Evolutionary conservation across 2,113 vertebrate species (phyloP).

Genomic region (Rhinolophus sinicus): DNA sequence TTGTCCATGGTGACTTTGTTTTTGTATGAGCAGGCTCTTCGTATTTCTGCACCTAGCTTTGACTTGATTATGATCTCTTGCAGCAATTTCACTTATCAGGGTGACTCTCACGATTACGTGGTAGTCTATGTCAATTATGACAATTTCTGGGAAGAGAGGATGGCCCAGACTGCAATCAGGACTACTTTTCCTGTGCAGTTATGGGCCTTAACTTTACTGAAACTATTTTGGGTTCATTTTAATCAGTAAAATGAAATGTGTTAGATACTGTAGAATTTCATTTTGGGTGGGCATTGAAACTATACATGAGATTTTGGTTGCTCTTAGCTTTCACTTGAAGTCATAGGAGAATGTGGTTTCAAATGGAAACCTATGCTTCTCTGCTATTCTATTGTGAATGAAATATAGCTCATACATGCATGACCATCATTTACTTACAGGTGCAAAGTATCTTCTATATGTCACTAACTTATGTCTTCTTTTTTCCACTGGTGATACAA

Average conservation of each 20-base stretch:
- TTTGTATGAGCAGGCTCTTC: background rate
- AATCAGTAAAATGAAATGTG: background rate
- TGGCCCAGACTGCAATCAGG: background rate
- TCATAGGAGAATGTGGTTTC: constrained; percentile 29
- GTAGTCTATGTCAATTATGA: background rate
- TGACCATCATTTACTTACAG: background rate
- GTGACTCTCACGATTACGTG: background rate
- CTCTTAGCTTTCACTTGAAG: constrained; percentile 5
- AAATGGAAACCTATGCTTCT: background rate
- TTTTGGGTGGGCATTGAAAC: background rate
- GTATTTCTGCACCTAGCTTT: background rate
- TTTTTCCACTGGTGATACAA: background rate
- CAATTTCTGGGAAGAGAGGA: background rate
- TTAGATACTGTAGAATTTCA: background rate
- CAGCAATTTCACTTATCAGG: background rate
- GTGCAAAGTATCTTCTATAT: background rate
- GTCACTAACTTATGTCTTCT: background rate
- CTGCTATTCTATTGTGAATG: background rate
- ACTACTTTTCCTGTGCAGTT: background rate
- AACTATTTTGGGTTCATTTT: background rate
- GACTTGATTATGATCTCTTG: background rate
- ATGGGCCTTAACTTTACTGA: constrained; percentile 23
- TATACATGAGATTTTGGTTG: background rate
- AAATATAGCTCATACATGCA: background rate
- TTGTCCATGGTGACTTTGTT: background rate